Evolutionary conservation across 2,888 invertebrate genomes (phyloP), one percentile per base, ranked within the genome.

Genomic region (Trichacis sp.): DNA sequence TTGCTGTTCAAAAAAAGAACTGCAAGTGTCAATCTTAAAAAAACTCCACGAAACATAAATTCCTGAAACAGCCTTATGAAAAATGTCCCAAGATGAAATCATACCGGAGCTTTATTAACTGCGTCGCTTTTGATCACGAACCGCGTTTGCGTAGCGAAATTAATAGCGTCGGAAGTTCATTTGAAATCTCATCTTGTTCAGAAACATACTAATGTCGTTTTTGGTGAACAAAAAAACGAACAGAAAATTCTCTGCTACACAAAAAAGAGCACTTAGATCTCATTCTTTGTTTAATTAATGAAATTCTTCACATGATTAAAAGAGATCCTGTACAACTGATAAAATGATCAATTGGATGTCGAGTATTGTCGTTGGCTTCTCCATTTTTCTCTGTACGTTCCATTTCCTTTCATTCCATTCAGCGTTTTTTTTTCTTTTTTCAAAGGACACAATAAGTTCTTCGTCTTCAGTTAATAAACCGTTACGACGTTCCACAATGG

Each of bases 151-250:
- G 19, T 20, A 49, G 30, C 46, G 49, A n/a, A 14, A 56, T 55
- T 42, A 57, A 62, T 52, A 57, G 53, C 50, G 49, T 14, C 29
- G 19, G 52, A 53, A 63, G 43, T 56, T 48, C 48, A 24, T 30
- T 36, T 15, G 11, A 48, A 30, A 40, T 47, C 50, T 38, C 40
- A 9, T 30, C 49, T 46, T 40, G 48, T 38, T 63, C 56, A 48
- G 11, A 38, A 49, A 45, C 30, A 43, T 53, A 57, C 53, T 53
- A 63, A 63, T 63, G 49, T 43, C 36, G 33, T 45, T 49, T 24
- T 6, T 50, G 49, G 40, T 45, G 57, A 49, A 63, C 49, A 54
- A 63, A 48, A 20, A 52, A 47, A 54, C 57, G 46, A 58, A 54
- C 49, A 43, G 29, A 24, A 24, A 24, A 8, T 24, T 24, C n/a